These are phyloP conservation scores for Calypte anna DNA, from an alignment of 2,113 vertebrate species.

Conservation along the genomic window DNA sequence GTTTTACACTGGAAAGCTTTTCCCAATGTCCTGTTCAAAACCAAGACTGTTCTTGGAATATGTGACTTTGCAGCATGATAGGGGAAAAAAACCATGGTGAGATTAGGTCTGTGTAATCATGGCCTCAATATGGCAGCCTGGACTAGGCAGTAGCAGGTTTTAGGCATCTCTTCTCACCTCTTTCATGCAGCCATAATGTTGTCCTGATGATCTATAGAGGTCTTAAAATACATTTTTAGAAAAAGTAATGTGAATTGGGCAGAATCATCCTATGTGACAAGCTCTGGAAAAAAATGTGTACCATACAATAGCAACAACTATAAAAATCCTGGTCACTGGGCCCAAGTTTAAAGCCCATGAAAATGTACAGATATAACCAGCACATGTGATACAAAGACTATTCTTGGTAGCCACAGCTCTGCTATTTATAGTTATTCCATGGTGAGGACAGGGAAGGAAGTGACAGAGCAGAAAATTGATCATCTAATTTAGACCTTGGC, in stretches of 20 bases:
- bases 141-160: background rate
- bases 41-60: background rate
- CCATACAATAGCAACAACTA: rapidly evolving
- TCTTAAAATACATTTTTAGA: background rate
- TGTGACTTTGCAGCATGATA: background rate
- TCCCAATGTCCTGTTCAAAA: background rate
- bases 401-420: background rate
- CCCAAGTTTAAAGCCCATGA: background rate
- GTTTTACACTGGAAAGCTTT: background rate
- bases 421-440: background rate
- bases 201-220: background rate
- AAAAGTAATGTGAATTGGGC: background rate
- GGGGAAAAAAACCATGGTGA: background rate
- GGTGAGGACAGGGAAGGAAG: background rate
- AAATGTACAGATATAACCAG: background rate
- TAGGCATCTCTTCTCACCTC: background rate
- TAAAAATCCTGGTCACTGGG: background rate
- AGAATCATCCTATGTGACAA: background rate
- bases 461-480: background rate
- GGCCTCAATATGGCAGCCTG: background rate
- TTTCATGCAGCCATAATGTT: background rate
- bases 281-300: background rate
- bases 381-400: background rate
- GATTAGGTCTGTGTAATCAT: background rate
- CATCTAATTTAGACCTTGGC: background rate